phyloP scores from a whole-genome alignment of 2,113 vertebrate species.

The Corythoichthys intestinalis region DNA sequence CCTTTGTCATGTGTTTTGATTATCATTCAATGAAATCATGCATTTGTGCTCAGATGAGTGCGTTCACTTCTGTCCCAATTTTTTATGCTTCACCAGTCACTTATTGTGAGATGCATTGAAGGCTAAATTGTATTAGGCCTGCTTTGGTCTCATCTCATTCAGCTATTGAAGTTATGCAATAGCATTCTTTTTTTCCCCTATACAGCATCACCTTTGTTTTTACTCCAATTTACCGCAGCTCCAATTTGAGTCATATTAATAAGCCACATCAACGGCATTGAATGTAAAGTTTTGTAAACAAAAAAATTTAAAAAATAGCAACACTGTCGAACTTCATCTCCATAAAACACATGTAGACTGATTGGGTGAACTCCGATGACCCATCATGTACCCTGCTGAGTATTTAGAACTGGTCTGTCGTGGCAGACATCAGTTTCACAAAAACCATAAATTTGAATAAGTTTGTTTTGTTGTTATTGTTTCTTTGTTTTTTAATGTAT shows the following conservation, averaged over 20 bases:
- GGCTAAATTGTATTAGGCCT: neutral
- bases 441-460: neutral
- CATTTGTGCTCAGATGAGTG: constrained; percentile 6
- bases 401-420: too few species aligned
- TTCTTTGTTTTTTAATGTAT: neutral
- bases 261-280: too few species aligned
- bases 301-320: too few species aligned
- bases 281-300: too few species aligned
- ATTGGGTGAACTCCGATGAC: too few species aligned
- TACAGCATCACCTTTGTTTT: neutral
- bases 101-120: neutral
- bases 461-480: too few species aligned
- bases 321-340: too few species aligned
- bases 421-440: neutral
- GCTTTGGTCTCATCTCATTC: constrained; percentile 30
- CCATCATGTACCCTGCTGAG: too few species aligned
- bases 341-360: too few species aligned
- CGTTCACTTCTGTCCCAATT: constrained; percentile 2
- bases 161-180: constrained; percentile 38
- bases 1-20: constrained; percentile 1
- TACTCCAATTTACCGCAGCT: neutral
- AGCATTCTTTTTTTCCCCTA: neutral
- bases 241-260: too few species aligned
- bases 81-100: constrained; percentile 23
- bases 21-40: constrained; percentile 9